Evolutionary conservation across 2,888 invertebrate species (phyloP).

Genomic region (Sinhomidia bicolor): DNA sequence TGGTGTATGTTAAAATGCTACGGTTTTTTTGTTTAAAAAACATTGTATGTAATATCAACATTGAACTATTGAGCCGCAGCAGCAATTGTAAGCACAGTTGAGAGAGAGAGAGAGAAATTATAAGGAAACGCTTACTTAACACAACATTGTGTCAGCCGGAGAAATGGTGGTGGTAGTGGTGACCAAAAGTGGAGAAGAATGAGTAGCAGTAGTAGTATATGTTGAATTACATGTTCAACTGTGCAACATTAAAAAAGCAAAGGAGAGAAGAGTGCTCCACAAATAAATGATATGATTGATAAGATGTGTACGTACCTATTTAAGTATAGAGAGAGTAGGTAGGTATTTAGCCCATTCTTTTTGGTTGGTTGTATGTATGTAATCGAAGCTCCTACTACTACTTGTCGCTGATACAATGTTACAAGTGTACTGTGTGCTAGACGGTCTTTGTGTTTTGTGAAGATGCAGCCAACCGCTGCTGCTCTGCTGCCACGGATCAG

Average conservation of each 20-base stretch:
- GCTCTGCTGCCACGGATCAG: too few relatives aligned
- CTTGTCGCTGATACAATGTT: not conserved
- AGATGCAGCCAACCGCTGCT: too few relatives aligned
- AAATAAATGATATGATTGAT: not conserved
- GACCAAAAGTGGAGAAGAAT: not conserved
- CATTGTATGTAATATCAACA: constrained; percentile 3
- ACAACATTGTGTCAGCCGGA: not conserved
- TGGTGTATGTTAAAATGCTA: not conserved
- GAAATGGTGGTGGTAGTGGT: not conserved
- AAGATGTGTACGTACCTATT: not conserved
- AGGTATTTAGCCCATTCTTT: too few relatives aligned
- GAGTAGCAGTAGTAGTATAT: not conserved
- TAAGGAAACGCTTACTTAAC: not conserved
- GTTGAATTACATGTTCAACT: not conserved
- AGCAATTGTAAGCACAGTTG: not conserved
- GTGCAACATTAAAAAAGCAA: not conserved
- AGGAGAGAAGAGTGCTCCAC: not conserved
- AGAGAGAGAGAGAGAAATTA: not conserved
- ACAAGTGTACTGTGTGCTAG: not conserved
- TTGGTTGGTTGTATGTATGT: too few relatives aligned
- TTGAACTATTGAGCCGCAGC: not conserved
- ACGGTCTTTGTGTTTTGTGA: too few relatives aligned
- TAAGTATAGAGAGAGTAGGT: not conserved
- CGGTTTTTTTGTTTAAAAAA: not conserved
- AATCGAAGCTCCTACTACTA: not conserved